A percentile compares a stretch with the other conserved stretches of the same genome.
These are phyloP conservation scores for Diogma glabrata DNA, from an alignment of 2,888 invertebrate species.

Conservation along the genomic window DNA sequence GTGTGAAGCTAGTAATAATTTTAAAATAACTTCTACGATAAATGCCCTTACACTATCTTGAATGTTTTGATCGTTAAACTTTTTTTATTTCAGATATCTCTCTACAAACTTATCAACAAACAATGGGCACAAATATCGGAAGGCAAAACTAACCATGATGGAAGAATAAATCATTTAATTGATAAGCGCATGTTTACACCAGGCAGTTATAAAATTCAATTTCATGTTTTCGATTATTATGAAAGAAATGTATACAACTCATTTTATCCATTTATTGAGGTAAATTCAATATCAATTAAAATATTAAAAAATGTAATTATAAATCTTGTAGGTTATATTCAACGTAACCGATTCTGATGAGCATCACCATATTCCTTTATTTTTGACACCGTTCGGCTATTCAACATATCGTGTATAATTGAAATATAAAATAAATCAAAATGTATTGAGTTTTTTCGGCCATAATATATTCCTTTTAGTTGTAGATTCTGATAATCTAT, in stretches of 20 bases:
- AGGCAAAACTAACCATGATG: slow-evolving; percentile 50
- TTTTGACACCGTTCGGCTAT: slow-evolving; percentile 65
- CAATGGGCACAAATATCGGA: slow-evolving; percentile 57
- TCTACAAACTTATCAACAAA: slow-evolving; percentile 52
- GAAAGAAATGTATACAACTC: not conserved
- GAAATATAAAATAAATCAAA: slow-evolving; percentile 15
- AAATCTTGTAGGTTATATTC: no score
- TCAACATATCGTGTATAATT: slow-evolving; percentile 63
- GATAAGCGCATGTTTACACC: not conserved
- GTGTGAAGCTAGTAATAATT: no score
- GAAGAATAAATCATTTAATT: slow-evolving; percentile 25
- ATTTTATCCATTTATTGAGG: slow-evolving; percentile 22
- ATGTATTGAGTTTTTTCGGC: no score
- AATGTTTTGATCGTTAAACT: no score
- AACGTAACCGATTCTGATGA: slow-evolving; percentile 48
- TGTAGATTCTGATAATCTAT: no score
- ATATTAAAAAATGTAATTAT: no score
- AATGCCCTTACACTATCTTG: not conserved
- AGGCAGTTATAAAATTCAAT: not conserved
- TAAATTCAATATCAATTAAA: no score
- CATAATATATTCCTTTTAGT: no score
- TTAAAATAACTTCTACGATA: no score
- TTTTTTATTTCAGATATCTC: slow-evolving; percentile 31
- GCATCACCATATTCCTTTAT: slow-evolving; percentile 64
- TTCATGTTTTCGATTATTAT: slow-evolving; percentile 1